These are phyloP conservation scores for Platypus cylindrus DNA, from an alignment of 2,888 invertebrate species.

Conservation along the genomic window DNA sequence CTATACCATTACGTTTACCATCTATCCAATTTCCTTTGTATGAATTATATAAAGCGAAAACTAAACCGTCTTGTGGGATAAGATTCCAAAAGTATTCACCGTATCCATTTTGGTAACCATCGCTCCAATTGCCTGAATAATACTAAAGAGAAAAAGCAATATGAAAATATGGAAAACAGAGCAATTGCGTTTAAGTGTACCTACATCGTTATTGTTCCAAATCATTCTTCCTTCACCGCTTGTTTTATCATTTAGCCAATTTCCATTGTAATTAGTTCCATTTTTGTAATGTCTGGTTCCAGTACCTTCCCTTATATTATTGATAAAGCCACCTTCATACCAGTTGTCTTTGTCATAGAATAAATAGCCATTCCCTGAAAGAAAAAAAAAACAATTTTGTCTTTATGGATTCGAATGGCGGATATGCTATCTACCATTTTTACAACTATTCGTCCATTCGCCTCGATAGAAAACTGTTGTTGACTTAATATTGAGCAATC, in stretches of 20 bases:
- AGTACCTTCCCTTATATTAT: conserved; percentile 36
- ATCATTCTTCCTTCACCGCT: conserved; percentile 48
- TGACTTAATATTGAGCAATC: conserved; percentile 24
- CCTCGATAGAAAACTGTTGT: conserved; percentile 31
- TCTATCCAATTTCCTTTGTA: conserved; percentile 45
- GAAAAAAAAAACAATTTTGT: conserved; percentile 1
- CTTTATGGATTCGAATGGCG: conserved; percentile 1
- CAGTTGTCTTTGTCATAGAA: conserved; percentile 27
- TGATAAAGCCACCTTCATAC: conserved; percentile 36
- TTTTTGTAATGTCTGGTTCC: conserved; percentile 43
- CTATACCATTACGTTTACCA: conserved; percentile 29
- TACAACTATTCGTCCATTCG: conserved; percentile 32
- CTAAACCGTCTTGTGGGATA: conserved; percentile 39
- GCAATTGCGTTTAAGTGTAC: neutral
- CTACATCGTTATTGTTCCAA: conserved; percentile 48
- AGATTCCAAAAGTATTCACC: conserved; percentile 48
- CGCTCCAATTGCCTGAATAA: conserved; percentile 47
- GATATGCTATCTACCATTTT: conserved; percentile 25
- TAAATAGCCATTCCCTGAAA: conserved; percentile 30
- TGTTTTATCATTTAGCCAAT: conserved; percentile 39
- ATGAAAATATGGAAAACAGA: too few relatives aligned
- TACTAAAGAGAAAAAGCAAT: too few relatives aligned
- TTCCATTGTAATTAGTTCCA: conserved; percentile 44
- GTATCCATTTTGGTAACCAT: conserved; percentile 43
- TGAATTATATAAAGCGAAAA: conserved; percentile 39